phyloP scores from a whole-genome alignment of 2,797 vertebrate genomes.

The Aselliscus stoliczkanus region DNA sequence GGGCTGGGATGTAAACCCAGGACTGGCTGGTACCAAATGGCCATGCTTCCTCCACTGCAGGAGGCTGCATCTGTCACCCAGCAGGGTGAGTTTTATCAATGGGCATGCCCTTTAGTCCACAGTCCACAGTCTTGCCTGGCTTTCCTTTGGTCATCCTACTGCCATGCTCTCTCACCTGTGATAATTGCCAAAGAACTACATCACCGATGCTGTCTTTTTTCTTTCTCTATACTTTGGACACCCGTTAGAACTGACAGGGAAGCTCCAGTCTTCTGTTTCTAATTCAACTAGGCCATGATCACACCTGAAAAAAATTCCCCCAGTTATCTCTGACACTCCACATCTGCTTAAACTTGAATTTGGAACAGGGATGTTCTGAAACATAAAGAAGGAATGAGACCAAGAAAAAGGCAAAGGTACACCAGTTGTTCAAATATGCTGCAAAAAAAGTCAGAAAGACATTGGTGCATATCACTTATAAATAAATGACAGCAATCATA shows the following conservation, averaged over 20 bases:
- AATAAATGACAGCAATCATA: neutral
- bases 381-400: neutral
- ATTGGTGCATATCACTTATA: neutral
- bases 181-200: neutral
- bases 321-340: neutral
- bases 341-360: neutral
- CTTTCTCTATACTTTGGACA: neutral
- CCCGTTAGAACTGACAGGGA: neutral
- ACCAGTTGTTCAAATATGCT: neutral
- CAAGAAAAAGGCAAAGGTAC: neutral
- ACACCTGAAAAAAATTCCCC: neutral
- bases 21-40: neutral
- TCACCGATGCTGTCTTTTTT: neutral
- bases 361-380: neutral
- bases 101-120: neutral
- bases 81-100: neutral
- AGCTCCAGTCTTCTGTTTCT: neutral
- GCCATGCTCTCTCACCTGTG: neutral
- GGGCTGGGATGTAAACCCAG: neutral
- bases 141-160: neutral
- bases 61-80: neutral
- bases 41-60: neutral
- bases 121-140: neutral
- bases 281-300: neutral
- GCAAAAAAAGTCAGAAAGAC: neutral